These are phyloP conservation scores for Lathamus discolor DNA, from an alignment of 2,113 vertebrate genomes.

Conservation along the genomic window DNA sequence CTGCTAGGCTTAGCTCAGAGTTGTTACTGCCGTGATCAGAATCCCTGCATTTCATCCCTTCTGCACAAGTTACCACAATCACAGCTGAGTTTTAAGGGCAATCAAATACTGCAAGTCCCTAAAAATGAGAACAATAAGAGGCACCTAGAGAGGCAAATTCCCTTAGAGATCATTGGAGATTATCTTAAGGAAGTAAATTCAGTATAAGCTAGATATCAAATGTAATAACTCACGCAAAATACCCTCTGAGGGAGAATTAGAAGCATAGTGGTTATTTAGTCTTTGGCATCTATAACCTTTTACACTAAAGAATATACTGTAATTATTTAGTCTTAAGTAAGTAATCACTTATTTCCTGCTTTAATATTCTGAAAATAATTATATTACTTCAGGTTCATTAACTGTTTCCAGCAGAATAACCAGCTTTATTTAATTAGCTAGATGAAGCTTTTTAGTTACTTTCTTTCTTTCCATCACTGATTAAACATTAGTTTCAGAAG, in stretches of 20 bases:
- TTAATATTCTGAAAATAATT: conserved; percentile 70
- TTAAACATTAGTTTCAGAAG: conserved; percentile 67
- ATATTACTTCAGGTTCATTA: conserved; percentile 62
- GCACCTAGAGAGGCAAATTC: conserved; percentile 17
- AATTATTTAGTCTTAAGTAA: conserved; percentile 69
- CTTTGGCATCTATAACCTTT: conserved; percentile 28
- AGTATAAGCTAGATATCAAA: not conserved
- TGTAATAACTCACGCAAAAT: conserved; percentile 24
- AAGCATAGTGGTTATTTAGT: conserved; percentile 1
- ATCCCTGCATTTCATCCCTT: not conserved
- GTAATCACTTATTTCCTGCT: conserved; percentile 63
- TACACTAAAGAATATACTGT: conserved; percentile 28
- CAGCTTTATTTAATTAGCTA: conserved; percentile 68
- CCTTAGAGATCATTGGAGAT: conserved; percentile 28
- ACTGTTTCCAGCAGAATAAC: conserved; percentile 67
- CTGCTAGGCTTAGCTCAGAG: not conserved
- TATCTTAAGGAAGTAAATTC: conserved; percentile 19
- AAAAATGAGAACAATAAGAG: conserved; percentile 32
- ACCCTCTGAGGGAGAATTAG: not conserved
- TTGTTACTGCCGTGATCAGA: not conserved
- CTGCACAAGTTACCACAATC: not conserved
- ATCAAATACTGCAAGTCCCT: conserved; percentile 7
- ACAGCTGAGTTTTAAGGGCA: not conserved
- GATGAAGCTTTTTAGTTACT: conserved; percentile 60
- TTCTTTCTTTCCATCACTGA: conserved; percentile 62